A percentile compares a stretch with the other conserved stretches of the same genome.
These are phyloP conservation scores for Hololepta plana DNA, from an alignment of 2,888 invertebrate species.

Conservation along the genomic window DNA sequence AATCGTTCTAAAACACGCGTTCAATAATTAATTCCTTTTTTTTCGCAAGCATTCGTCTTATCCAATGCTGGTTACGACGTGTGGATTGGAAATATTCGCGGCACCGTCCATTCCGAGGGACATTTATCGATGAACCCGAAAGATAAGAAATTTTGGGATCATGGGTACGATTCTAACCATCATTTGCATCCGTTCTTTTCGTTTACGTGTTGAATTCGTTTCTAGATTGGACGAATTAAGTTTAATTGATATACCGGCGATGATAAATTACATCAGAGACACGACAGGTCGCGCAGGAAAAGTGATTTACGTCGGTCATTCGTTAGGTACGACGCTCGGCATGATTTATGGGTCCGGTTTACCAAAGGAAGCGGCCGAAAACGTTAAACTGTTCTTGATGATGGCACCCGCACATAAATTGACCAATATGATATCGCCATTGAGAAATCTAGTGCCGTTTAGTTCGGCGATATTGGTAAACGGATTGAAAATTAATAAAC, in stretches of 20 bases:
- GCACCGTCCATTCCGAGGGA: constrained; percentile 21
- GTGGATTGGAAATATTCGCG: constrained; percentile 33
- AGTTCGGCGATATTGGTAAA: too few species aligned
- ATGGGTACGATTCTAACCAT: constrained; percentile 15
- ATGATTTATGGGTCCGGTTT: constrained; percentile 35
- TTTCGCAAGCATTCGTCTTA: constrained; percentile 23
- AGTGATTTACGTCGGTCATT: constrained; percentile 36
- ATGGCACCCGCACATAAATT: constrained; percentile 42
- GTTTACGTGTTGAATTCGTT: constrained; percentile 22
- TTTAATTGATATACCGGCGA: constrained; percentile 35
- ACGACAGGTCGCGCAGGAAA: constrained; percentile 20
- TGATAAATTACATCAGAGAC: constrained; percentile 32
- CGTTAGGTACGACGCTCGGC: constrained; percentile 37
- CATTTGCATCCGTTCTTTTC: too few species aligned
- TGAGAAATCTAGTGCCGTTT: constrained; percentile 44
- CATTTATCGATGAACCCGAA: constrained; percentile 17
- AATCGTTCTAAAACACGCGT: too few species aligned
- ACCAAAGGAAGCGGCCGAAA: constrained; percentile 34
- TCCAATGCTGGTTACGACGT: constrained; percentile 33
- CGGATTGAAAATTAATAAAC: too few species aligned
- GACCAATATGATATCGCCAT: constrained; percentile 36
- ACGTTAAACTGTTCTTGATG: constrained; percentile 31
- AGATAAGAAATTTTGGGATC: constrained; percentile 21
- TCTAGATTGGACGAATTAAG: constrained; percentile 37
- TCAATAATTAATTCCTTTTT: background rate